Conservation (phyloP, 1,140 invertebrate species). For the Diorhabda sublineata region DNA sequence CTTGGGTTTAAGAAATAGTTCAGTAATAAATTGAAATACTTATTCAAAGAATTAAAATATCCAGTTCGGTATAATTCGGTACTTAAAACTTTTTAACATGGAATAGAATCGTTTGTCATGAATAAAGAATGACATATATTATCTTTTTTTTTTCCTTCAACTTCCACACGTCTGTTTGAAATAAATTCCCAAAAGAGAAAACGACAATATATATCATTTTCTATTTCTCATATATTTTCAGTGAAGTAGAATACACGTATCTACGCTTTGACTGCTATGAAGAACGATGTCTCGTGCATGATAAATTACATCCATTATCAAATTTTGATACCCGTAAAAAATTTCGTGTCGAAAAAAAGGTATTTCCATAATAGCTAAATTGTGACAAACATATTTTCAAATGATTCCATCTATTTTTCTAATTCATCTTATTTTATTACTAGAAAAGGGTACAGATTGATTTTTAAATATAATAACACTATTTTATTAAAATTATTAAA, state of each 20-base stretch:
- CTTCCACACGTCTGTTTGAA: neutral
- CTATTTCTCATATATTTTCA: slow-evolving; percentile 3
- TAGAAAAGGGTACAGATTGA: no score
- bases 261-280: neutral
- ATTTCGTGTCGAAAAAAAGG: neutral
- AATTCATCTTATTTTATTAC: no score
- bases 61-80: no score
- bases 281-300: neutral
- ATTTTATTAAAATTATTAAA: no score
- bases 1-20: no score
- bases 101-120: slow-evolving; percentile 2
- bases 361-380: neutral
- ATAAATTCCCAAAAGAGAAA: slow-evolving; percentile 1
- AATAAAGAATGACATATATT: neutral
- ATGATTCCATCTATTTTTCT: no score
- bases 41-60: no score
- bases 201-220: slow-evolving; percentile 3
- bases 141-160: neutral
- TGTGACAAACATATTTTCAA: no score
- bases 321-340: neutral
- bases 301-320: slow-evolving; percentile 1
- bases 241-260: neutral
- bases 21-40: no score
- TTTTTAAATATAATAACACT: no score
- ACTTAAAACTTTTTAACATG: neutral